These are phyloP conservation scores for Enhydra lutris DNA, from an alignment of 2,113 vertebrate species.

Conservation along the genomic window DNA sequence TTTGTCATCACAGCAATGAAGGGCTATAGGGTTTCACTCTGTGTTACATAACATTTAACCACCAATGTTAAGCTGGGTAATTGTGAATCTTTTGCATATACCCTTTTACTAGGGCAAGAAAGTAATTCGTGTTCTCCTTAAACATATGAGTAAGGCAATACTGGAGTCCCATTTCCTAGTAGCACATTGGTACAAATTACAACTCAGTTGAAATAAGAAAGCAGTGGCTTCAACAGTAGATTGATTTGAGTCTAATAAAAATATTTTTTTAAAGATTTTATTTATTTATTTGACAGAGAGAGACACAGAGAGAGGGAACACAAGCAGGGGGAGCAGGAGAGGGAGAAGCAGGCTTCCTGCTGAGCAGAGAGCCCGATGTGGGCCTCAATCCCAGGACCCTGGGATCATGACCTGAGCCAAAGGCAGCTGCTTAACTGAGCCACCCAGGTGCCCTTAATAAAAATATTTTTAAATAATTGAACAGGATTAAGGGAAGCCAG, in stretches of 20 bases:
- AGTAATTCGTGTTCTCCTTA: neutral
- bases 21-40: neutral
- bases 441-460: too few relatives aligned
- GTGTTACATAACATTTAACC: neutral
- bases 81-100: neutral
- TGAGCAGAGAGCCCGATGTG: too few relatives aligned
- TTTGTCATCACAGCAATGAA: neutral
- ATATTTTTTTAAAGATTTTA: neutral
- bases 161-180: neutral
- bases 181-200: neutral
- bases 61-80: neutral
- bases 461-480: neutral
- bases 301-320: too few relatives aligned
- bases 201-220: neutral
- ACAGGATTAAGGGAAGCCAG: neutral
- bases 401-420: too few relatives aligned
- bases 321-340: too few relatives aligned
- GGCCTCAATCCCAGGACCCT: too few relatives aligned
- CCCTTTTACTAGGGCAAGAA: neutral
- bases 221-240: neutral
- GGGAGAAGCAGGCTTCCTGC: too few relatives aligned
- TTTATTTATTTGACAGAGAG: too few relatives aligned
- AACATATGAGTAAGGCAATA: neutral
- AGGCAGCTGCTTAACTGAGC: too few relatives aligned
- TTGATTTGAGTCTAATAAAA: conserved; percentile 28